Base-by-base conservation (phyloP, 1,140 invertebrate species). In the Leguminivora glycinivorella region DNA sequence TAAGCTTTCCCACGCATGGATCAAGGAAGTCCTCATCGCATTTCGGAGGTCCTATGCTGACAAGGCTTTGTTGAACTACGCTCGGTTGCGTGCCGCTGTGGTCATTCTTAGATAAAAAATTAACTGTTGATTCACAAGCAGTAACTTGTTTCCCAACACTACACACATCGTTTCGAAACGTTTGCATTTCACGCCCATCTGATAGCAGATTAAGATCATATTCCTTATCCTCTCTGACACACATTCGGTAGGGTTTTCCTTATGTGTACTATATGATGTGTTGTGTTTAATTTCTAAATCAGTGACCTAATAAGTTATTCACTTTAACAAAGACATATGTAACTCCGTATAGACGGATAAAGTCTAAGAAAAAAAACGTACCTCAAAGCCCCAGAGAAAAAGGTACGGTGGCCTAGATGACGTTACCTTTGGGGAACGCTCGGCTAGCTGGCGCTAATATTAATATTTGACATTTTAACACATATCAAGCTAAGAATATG, bases 121-220 rank as follows among this genome's bases (percentile, higher is more conserved):
- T 68, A 34, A 4, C 31, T 73, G 68, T 75, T 69, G 58, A 68
- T 75, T 69, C 31, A 74, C 71, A 74, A 79, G 74, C 72, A 73
- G 68, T 70, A 68, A 73, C 75, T 72, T 67, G 72, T 81, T 78
- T 75, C 73, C 63, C 76, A 72, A 75, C 70, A 73, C 70, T 72
- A 72, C 31, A 29, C 63, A 66, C 12, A 52, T 26, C 67, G 63
- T 76, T 73, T 70, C 72, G 69, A 76, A 79, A 76, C 47, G 47
- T 77, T 77, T 74, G 71, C 69, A 69, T 75, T 78, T 71, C 72
- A 75, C 69, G 72, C 69, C 71, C 63, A 73, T 74, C 70, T 71
- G 58, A 80, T 79, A 71, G 60, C 63, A 69, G 77, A 79, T 79
- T 72, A 75, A 70, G 73, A 74, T 75, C 72, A 31, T 73, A 31